Conservation (phyloP, 1,140 invertebrate genomes). For the Cydia amplana region DNA sequence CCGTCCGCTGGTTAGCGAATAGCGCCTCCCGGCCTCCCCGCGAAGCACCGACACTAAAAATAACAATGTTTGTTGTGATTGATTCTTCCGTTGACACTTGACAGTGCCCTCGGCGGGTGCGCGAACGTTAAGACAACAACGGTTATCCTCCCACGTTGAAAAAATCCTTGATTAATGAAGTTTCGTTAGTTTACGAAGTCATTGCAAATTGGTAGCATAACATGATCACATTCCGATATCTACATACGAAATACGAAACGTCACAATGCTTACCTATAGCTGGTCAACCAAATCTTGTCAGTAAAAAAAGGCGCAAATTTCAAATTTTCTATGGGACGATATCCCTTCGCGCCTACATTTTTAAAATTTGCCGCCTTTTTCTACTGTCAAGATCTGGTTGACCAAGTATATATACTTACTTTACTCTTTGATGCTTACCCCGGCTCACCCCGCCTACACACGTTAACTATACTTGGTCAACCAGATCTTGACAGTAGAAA, state of each 20-base stretch:
- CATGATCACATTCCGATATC: not conserved
- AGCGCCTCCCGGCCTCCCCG: slow-evolving; percentile 31
- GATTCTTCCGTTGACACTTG: slow-evolving; percentile 35
- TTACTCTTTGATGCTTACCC: too few relatives aligned
- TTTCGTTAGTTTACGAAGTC: not conserved
- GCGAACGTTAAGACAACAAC: slow-evolving; percentile 20
- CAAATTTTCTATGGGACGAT: too few relatives aligned
- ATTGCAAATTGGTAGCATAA: not conserved
- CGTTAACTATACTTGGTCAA: too few relatives aligned
- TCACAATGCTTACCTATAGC: not conserved
- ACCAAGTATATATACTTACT: too few relatives aligned
- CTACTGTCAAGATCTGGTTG: too few relatives aligned
- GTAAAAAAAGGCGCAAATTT: too few relatives aligned
- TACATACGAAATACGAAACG: not conserved
- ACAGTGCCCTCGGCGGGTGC: slow-evolving; percentile 16
- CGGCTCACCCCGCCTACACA: too few relatives aligned
- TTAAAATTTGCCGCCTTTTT: too few relatives aligned
- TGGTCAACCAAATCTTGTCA: too few relatives aligned
- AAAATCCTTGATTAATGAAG: not conserved
- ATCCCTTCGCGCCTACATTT: too few relatives aligned
- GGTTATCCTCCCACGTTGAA: not conserved
- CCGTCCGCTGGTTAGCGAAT: slow-evolving; percentile 36
- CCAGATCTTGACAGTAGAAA: too few relatives aligned
- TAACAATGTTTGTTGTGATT: slow-evolving; percentile 53
- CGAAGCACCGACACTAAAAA: slow-evolving; percentile 41